These are phyloP conservation scores for Todus mexicanus DNA, from an alignment of 2,797 vertebrate species.

Conservation along the genomic window DNA sequence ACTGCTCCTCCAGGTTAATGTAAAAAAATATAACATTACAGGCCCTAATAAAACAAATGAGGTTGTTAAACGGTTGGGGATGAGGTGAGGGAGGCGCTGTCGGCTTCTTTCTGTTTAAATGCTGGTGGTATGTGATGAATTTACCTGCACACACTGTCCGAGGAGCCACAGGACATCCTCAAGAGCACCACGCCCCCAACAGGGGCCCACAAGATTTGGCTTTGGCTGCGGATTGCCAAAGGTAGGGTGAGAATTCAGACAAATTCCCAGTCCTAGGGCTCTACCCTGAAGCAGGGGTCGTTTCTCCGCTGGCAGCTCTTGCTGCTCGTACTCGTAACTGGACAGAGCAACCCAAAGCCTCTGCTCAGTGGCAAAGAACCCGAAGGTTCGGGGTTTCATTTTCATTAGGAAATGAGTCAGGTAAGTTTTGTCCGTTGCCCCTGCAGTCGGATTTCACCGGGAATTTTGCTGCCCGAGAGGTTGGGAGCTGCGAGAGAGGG, in stretches of 20 bases:
- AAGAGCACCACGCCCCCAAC: not conserved
- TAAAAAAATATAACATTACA: too few relatives aligned
- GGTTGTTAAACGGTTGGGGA: too few relatives aligned
- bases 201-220: not conserved
- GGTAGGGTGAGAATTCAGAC: not conserved
- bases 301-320: not conserved
- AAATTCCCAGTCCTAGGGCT: not conserved
- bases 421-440: too few relatives aligned
- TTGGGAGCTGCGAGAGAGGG: not conserved
- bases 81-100: too few relatives aligned
- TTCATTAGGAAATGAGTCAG: not conserved
- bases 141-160: not conserved
- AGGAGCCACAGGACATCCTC: not conserved
- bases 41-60: too few relatives aligned
- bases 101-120: too few relatives aligned
- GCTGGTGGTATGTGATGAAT: not conserved
- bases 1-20: too few relatives aligned
- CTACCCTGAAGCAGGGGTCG: not conserved
- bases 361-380: not conserved
- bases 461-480: not conserved
- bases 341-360: not conserved
- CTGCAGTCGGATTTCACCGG: too few relatives aligned
- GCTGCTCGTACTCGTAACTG: not conserved
- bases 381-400: rapidly evolving
- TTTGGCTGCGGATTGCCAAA: not conserved